Percentiles rank a stretch among this genome's conserved stretches.
phyloP scores from a whole-genome alignment of 2,797 vertebrate genomes.

The Picus viridis region DNA sequence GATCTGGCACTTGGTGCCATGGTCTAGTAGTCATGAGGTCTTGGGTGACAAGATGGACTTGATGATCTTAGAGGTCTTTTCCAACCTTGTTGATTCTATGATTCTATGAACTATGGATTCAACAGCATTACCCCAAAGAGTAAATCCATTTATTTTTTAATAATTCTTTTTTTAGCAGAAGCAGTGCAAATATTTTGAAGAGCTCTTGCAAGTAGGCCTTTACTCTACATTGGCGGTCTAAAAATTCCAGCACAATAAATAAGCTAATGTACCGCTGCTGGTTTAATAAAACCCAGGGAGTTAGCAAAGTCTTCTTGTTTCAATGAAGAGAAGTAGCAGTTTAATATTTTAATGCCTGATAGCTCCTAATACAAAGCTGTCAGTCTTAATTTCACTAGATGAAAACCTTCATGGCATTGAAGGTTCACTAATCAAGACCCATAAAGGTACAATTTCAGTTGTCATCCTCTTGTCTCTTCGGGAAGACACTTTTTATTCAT shows the following conservation, averaged over 20 bases:
- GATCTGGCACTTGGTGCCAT: too few species aligned
- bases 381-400: constrained; percentile 46
- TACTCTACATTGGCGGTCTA: neutral
- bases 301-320: neutral
- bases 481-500: constrained; percentile 25
- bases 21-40: too few species aligned
- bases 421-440: constrained; percentile 58
- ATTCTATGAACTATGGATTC: too few species aligned
- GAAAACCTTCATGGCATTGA: constrained; percentile 27
- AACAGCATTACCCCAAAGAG: neutral
- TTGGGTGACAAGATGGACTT: too few species aligned
- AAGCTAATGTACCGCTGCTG: neutral
- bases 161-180: constrained; percentile 4
- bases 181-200: neutral
- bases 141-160: neutral
- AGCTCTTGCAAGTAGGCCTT: neutral
- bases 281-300: neutral
- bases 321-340: constrained; percentile 7
- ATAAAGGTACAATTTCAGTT: constrained; percentile 62
- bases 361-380: constrained; percentile 54
- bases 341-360: constrained; percentile 55
- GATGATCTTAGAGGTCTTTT: too few species aligned
- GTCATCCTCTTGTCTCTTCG: constrained; percentile 36
- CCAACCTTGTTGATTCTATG: too few species aligned
- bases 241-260: neutral